Base-by-base conservation (phyloP, 2,888 invertebrate genomes). In the Oxycera nigricornis region DNA sequence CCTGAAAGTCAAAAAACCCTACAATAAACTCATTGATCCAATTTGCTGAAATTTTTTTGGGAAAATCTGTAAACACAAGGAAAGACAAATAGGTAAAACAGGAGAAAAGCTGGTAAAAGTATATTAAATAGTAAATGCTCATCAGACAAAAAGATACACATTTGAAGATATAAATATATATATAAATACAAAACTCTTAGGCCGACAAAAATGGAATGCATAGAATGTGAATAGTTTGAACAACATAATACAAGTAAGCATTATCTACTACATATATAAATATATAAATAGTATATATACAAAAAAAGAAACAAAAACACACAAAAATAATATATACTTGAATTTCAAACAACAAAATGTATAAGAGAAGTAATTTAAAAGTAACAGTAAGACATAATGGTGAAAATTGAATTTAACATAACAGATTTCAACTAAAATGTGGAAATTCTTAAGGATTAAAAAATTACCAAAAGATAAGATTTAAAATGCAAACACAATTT, bases 401-500 rank as follows among this genome's bases (percentile, higher is more conserved):
- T 50, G n/a, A 61, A 72, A 59, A 72, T 72, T 72, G 61, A 46
- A 72, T 59, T 59, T 72, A 72, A 72, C 57, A 72, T 39, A 57
- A 52, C n/a, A 72, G 50, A 72, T 59, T 59, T 35, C 35, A 72
- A 72, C 28, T 57, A 59, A 61, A 61, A 55, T 39, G 24, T 17
- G 7, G 14, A 68, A 52, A 68, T 68, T 68, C 50, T 28, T 68
- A 68, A 68, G 50, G 20, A 52, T 68, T 24, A 67, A 7, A 17
- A 52, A 7, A 67, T 35, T 67, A 68, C 68, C 52, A 28, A 68
- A 30, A 68, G 52, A 52, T 68, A 52, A 68, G 68, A 50, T 46
- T 46, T 24, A 67, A 67, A 75, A 72, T 28, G 50, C 70, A 73
- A 76, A 73, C 61, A 73, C 67, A 77, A 77, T 76, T 77, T 77